Evolutionary conservation across 2,797 vertebrate species (phyloP), one percentile per base, ranked within the genome.

Genomic region (Selene dorsalis): DNA sequence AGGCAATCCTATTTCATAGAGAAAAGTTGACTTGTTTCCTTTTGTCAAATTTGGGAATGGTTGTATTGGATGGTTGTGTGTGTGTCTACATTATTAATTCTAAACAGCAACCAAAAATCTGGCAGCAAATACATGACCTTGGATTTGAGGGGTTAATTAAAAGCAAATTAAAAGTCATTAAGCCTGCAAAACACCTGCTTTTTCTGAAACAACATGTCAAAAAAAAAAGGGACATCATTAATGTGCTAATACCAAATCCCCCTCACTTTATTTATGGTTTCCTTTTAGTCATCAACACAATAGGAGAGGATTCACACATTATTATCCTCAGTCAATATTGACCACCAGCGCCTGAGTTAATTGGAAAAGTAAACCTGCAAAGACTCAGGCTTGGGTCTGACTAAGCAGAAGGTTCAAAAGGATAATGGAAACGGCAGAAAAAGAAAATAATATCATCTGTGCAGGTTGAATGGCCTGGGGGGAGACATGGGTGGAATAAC

Each of bases 161-260:
- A 95, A 93, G 89, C 88, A 92, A 94, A 94, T 94, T 90, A 89
- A 92, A 94, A 93, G 88, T 92, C 92, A 93, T 94, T 95, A 94
- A 89, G 87, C 69, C 78, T 71, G 87, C 77, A 83, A 93, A 93
- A 93, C 94, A 95, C 93, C 94, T 94, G 93, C 91, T 89, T 92
- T 92, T 84, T 74, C 69, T 63, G 83, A 91, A 91, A 91, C 88
- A 89, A 89, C 88, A 90, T 57, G 78, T 91, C 80, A 91, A 92
- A 90, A 66, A 92, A 90, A 66, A 77, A 73, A 55, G 69, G 85
- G 87, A 93, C 80, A 86, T 86, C 88, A 94, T 94, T 93, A 93
- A 91, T 90, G 91, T 91, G 93, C 91, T 93, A 92, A 94, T 94
- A 88, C 87, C 61, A 92, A 88, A 91, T 91, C 84, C 83, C 56